phyloP scores from a whole-genome alignment of 2,797 vertebrate genomes.

The Tenualosa ilisha region DNA sequence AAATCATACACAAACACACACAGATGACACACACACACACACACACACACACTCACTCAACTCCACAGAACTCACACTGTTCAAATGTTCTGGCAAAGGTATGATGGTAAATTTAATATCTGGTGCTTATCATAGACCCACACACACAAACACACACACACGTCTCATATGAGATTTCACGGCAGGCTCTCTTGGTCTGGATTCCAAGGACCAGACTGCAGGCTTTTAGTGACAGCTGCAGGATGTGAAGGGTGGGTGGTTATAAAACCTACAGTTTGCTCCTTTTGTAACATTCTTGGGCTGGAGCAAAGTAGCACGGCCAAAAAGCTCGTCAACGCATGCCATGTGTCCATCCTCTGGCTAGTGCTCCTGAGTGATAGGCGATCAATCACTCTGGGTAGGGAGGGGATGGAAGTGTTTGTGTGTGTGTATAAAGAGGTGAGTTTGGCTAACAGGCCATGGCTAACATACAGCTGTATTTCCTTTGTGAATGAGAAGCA shows the following conservation, averaged over 20 bases:
- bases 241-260: not conserved
- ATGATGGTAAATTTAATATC: not conserved
- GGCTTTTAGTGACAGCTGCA: not conserved
- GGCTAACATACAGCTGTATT: not conserved
- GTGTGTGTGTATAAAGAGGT: not conserved
- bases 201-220: not conserved
- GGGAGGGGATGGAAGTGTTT: not conserved
- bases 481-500: not conserved
- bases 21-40: not conserved
- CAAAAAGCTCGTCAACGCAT: not conserved
- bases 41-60: not conserved
- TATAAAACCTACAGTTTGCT: not conserved
- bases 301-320: not conserved
- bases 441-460: not conserved
- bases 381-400: not conserved
- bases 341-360: not conserved
- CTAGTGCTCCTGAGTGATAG: not conserved
- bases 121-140: not conserved
- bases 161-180: not conserved
- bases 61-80: not conserved
- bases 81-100: not conserved
- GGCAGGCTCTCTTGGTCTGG: not conserved
- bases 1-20: not conserved
- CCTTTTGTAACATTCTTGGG: constrained; percentile 24
- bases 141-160: constrained; percentile 26